These are phyloP conservation scores for Cylas formicarius DNA, from an alignment of 1,140 invertebrate genomes.

Conservation along the genomic window DNA sequence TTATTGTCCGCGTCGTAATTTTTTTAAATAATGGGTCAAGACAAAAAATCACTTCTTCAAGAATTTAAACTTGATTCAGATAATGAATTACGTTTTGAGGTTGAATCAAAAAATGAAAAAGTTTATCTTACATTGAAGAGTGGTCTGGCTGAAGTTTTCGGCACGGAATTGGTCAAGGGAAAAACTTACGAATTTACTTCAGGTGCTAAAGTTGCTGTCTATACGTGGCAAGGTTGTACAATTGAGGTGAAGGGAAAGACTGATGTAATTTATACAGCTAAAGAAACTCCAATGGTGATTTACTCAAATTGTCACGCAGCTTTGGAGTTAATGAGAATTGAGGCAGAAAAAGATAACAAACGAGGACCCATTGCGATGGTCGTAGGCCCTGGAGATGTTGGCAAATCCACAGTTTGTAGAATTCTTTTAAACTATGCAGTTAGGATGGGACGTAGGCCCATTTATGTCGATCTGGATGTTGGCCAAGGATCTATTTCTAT, in stretches of 20 bases:
- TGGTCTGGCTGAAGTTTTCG: constrained; percentile 93
- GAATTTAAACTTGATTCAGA: constrained; percentile 85
- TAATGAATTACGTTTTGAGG: constrained; percentile 87
- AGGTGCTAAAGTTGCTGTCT: constrained; percentile 92
- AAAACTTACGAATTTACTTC: constrained; percentile 85
- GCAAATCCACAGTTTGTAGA: constrained; percentile 87
- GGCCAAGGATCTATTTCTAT: constrained; percentile 91
- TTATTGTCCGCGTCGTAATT: no score
- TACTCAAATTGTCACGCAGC: constrained; percentile 94
- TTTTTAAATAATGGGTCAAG: constrained; percentile 23
- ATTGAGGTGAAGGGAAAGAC: constrained; percentile 78
- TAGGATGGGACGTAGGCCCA: constrained; percentile 72
- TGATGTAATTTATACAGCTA: constrained; percentile 88
- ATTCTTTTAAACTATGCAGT: constrained; percentile 93
- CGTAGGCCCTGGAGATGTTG: constrained; percentile 91
- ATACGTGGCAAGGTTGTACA: constrained; percentile 91
- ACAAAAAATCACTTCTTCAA: constrained; percentile 41
- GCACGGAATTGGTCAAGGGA: constrained; percentile 90
- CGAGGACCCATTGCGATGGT: constrained; percentile 82
- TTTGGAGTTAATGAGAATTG: constrained; percentile 79
- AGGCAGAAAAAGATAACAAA: constrained; percentile 65
- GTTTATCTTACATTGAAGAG: constrained; percentile 76
- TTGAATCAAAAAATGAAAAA: constrained; percentile 81
- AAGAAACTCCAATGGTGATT: constrained; percentile 93
- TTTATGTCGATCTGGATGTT: constrained; percentile 94